A percentile compares a stretch with the other conserved stretches of the same genome.
Evolutionary conservation across 2,797 vertebrate species (phyloP).

Genomic region (Gallinago stenura): DNA sequence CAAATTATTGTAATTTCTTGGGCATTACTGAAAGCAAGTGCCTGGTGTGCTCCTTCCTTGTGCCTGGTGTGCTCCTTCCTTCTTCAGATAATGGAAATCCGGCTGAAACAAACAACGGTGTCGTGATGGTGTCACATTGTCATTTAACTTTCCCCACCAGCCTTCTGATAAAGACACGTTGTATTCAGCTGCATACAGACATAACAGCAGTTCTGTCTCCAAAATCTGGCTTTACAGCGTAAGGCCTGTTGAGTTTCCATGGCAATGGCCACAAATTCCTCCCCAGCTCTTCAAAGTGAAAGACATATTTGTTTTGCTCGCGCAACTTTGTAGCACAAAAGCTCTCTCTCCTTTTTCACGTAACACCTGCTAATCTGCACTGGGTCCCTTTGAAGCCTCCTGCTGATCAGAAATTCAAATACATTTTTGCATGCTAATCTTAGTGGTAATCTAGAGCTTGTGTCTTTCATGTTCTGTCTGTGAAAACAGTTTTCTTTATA

Average conservation of each 20-base stretch:
- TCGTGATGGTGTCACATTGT: background rate
- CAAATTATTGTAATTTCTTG: background rate
- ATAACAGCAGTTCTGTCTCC: constrained; percentile 40
- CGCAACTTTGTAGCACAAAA: constrained; percentile 89
- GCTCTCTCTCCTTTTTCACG: constrained; percentile 80
- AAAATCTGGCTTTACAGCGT: constrained; percentile 59
- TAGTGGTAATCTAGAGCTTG: constrained; percentile 86
- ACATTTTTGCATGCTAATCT: constrained; percentile 92
- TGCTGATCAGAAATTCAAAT: constrained; percentile 91
- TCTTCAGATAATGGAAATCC: background rate
- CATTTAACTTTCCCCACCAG: background rate
- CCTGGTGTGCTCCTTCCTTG: background rate
- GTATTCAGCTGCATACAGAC: constrained; percentile 17
- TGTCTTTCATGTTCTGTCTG: constrained; percentile 83
- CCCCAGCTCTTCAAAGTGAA: constrained; percentile 87
- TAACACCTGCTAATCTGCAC: constrained; percentile 92
- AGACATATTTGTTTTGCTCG: constrained; percentile 97
- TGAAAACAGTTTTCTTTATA: constrained; percentile 84
- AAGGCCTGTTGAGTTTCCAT: constrained; percentile 87
- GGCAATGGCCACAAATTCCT: constrained; percentile 89
- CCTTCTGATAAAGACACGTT: constrained; percentile 43
- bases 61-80: background rate
- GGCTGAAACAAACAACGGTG: constrained; percentile 28
- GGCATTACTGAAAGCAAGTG: background rate
- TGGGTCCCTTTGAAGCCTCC: constrained; percentile 85